Base-by-base conservation (phyloP, 1,140 invertebrate species). In the Maniola jurtina region DNA sequence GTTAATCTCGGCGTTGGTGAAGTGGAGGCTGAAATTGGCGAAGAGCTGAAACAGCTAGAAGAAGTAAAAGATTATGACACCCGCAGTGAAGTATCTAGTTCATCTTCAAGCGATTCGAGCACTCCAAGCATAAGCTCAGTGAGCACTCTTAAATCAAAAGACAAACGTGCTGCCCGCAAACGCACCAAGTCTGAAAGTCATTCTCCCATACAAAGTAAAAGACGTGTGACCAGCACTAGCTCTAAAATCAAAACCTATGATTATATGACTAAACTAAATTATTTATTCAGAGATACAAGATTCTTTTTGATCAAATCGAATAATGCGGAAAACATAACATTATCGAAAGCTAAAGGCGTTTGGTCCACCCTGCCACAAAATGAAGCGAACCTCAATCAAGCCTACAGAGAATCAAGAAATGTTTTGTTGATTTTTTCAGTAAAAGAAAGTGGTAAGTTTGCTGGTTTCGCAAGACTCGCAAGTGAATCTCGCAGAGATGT, bases 291-390 rank as follows among this genome's bases (percentile, higher is more conserved):
- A 75, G 97, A 98, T 89, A 96, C 98, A 68, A 93, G 97, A 72
- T 99, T 98, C 92, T 99, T 99, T 92, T 94, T 99, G 25, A 99
- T 99, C 70, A 99, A 99, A 90, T 99, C 98, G 52, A 99, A 99
- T 89, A 99, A 99, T 92, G 96, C 96, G 67, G 98, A 99, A 89
- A 99, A 99, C 92, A 95, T 99, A 35, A 95, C 96, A 25, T 80
- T 99, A 34, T 98, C 98, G 1, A 99, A 99, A 91, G 95, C 95
- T 0, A 98, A 97, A 92, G 97, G 97, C 68, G 98, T 99, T 4
- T 99, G 98, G 98, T 99, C 98, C 9, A 99, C 98, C 6, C 93
- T 98, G 61, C 98, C 97, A 13, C 97, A 98, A 88, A 99, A 99
- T 92, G 98, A 99, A 92, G 94, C 96, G 2, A 98, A 98, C 91